A percentile compares a stretch with the other conserved stretches of the same genome.
Evolutionary conservation across 2,888 invertebrate genomes (phyloP).

Genomic region (Epirrhoe tristata): DNA sequence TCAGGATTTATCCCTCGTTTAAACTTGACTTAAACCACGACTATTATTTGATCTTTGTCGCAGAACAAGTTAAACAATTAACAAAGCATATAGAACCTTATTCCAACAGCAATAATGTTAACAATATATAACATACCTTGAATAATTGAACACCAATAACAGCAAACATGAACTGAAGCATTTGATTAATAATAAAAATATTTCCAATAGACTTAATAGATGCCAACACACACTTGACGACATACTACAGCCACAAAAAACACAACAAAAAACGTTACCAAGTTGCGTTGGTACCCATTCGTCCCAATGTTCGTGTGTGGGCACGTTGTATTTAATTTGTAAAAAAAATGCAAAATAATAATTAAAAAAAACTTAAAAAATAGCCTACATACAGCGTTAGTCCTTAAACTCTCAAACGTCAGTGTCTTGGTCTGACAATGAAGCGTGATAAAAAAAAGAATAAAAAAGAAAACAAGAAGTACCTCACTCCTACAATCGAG

Average conservation of each 20-base stretch:
- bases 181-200: conserved; percentile 99
- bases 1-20: too few species aligned
- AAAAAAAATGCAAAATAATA: conserved; percentile 60
- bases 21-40: too few species aligned
- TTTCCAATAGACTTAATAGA: conserved; percentile 99
- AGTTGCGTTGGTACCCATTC: conserved; percentile 59
- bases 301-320: conserved; percentile 66
- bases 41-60: too few species aligned
- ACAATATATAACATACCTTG: conserved; percentile 89
- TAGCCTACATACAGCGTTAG: conserved; percentile 73
- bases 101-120: conserved; percentile 10
- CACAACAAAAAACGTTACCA: conserved; percentile 66
- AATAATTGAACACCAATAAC: conserved; percentile 99
- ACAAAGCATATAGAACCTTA: neutral
- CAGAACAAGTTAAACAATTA: neutral
- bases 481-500: conserved; percentile 73
- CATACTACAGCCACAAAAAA: conserved; percentile 89
- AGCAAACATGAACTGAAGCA: conserved; percentile 99
- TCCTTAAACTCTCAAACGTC: conserved; percentile 61
- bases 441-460: conserved; percentile 35
- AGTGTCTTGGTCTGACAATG: conserved; percentile 74
- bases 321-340: conserved; percentile 61
- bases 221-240: conserved; percentile 99
- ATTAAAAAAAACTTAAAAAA: conserved; percentile 49
- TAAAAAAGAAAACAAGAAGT: conserved; percentile 61